phyloP scores from a whole-genome alignment of 2,797 vertebrate genomes.

The Diplodus puntazzo region DNA sequence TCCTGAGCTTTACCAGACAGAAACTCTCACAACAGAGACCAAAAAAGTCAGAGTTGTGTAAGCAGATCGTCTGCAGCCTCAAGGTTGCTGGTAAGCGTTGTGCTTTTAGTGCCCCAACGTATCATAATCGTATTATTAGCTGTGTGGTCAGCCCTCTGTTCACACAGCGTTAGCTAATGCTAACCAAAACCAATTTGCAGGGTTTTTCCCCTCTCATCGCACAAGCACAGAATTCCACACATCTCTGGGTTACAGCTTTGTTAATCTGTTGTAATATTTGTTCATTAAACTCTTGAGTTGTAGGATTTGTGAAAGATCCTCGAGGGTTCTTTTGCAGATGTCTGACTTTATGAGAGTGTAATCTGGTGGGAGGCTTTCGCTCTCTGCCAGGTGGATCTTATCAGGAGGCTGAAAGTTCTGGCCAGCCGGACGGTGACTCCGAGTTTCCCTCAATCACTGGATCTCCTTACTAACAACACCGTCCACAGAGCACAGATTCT shows the following conservation, averaged over 20 bases:
- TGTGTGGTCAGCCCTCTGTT: too few species aligned
- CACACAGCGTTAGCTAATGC: too few species aligned
- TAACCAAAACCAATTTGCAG: too few species aligned
- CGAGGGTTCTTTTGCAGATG: not conserved
- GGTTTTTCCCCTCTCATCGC: too few species aligned
- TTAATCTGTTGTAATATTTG: not conserved
- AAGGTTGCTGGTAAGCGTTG: too few species aligned
- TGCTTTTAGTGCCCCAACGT: too few species aligned
- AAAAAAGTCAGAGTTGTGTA: too few species aligned
- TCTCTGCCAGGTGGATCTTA: constrained; percentile 57
- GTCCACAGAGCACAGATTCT: not conserved
- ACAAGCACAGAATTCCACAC: not conserved
- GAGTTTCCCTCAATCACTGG: not conserved
- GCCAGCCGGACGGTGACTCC: not conserved
- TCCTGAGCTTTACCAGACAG: too few species aligned
- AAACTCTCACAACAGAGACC: too few species aligned
- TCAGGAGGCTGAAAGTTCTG: constrained; percentile 27
- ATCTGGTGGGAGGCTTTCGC: constrained; percentile 14
- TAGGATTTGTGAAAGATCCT: not conserved
- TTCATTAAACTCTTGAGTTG: not conserved
- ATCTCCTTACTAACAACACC: constrained; percentile 3
- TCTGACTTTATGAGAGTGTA: constrained; percentile 8
- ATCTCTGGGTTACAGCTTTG: not conserved
- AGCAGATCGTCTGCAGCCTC: too few species aligned
- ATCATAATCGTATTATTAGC: too few species aligned